These are phyloP conservation scores for Sardinella longiceps DNA, from an alignment of 2,797 vertebrate species.

Conservation along the genomic window DNA sequence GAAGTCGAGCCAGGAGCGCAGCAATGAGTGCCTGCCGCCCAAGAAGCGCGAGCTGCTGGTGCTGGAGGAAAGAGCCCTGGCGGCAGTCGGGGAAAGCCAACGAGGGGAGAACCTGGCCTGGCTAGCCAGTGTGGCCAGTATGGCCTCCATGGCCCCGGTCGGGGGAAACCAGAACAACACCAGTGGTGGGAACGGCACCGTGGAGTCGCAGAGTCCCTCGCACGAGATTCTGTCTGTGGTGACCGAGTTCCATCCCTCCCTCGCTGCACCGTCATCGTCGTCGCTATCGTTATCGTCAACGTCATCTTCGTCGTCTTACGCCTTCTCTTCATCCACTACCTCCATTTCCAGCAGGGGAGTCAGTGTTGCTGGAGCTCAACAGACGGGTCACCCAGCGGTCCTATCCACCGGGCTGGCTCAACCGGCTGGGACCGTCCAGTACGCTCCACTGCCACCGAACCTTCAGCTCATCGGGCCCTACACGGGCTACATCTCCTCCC, in stretches of 20 bases:
- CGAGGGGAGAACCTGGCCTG: constrained; percentile 91
- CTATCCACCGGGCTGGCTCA: constrained; percentile 86
- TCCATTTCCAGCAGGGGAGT: constrained; percentile 77
- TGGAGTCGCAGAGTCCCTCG: constrained; percentile 65
- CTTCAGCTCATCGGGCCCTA: constrained; percentile 97
- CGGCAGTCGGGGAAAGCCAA: constrained; percentile 79
- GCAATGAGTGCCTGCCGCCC: constrained; percentile 97
- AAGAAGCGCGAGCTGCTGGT: constrained; percentile 98
- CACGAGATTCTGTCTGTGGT: constrained; percentile 79
- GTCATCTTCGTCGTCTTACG: constrained; percentile 58
- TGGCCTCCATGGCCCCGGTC: constrained; percentile 80
- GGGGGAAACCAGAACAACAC: constrained; percentile 65
- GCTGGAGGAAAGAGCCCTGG: constrained; percentile 87
- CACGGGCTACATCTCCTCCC: constrained; percentile 93
- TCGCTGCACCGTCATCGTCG: constrained; percentile 27
- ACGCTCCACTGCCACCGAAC: constrained; percentile 89
- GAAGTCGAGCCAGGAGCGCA: constrained; percentile 98
- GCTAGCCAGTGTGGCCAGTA: constrained; percentile 84
- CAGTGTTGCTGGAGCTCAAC: constrained; percentile 76
- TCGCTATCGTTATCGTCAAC: constrained; percentile 60
- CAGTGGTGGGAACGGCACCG: not conserved
- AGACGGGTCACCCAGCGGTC: constrained; percentile 80
- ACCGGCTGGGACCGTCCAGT: constrained; percentile 86
- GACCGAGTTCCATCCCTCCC: constrained; percentile 72
- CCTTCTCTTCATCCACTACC: constrained; percentile 67